Conservation (phyloP, 1,140 invertebrate genomes). For the Heliconius melpomene region DNA sequence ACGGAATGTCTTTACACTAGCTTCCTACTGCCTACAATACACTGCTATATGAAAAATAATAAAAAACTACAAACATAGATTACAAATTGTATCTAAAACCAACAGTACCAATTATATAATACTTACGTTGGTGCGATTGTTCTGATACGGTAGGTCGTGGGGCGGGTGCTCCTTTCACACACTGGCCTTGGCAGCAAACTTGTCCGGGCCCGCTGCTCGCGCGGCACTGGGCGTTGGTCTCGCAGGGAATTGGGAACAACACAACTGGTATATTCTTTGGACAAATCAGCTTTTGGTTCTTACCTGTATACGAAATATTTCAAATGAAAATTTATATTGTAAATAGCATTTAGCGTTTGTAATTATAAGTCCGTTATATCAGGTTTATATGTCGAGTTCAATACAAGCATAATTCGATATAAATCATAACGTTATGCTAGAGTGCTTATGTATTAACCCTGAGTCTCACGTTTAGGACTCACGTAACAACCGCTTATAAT, state of each 20-base stretch:
- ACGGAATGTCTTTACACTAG: too few species aligned
- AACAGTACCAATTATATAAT: constrained; percentile 28
- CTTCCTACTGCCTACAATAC: too few species aligned
- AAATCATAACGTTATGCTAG: constrained; percentile 31
- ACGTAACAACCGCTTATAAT: not conserved
- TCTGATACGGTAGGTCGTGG: constrained; percentile 80
- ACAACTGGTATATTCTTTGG: constrained; percentile 78
- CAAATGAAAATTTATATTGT: not conserved
- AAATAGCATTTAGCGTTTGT: not conserved
- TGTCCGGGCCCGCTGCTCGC: constrained; percentile 78
- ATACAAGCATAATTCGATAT: constrained; percentile 26
- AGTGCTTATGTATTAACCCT: constrained; percentile 13
- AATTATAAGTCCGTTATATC: not conserved
- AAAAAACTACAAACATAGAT: too few species aligned
- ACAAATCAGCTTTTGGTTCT: constrained; percentile 76
- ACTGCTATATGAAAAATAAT: too few species aligned
- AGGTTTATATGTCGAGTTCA: constrained; percentile 18
- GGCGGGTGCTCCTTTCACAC: constrained; percentile 82
- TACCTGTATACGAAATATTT: constrained; percentile 37
- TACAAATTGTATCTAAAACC: not conserved
- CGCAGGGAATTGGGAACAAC: constrained; percentile 81
- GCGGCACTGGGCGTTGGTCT: constrained; percentile 80
- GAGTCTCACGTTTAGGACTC: not conserved
- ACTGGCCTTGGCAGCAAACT: constrained; percentile 82
- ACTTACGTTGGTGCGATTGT: constrained; percentile 82